Percentiles rank a stretch among this genome's conserved stretches.
These are phyloP conservation scores for Hypomesus transpacificus DNA, from an alignment of 2,113 vertebrate genomes.

Conservation along the genomic window DNA sequence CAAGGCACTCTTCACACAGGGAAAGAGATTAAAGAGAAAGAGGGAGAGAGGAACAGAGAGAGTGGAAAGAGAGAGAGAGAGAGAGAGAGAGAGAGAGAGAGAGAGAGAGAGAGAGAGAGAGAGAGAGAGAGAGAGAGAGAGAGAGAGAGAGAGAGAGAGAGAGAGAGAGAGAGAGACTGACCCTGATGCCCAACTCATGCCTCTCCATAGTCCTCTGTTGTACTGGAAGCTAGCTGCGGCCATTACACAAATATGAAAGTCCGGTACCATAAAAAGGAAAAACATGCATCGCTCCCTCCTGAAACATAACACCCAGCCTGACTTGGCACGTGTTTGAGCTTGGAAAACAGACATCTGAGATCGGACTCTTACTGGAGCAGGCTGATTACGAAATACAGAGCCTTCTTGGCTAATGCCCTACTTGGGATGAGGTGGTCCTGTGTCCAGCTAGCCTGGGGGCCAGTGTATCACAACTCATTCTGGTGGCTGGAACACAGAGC, in stretches of 20 bases:
- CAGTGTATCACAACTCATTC: background rate
- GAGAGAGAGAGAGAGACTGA: too few species aligned
- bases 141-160: too few species aligned
- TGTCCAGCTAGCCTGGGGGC: background rate
- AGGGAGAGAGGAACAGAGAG: background rate
- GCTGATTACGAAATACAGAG: constrained; percentile 17
- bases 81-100: too few species aligned
- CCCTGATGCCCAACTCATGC: background rate
- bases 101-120: too few species aligned
- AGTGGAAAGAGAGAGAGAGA: background rate
- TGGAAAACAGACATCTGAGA: constrained; percentile 19
- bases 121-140: too few species aligned
- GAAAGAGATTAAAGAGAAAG: background rate
- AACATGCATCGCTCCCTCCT: constrained; percentile 42
- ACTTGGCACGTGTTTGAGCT: constrained; percentile 32
- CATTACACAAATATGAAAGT: constrained; percentile 35
- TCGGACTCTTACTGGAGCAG: constrained; percentile 3
- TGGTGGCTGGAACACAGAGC: background rate
- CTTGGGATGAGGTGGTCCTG: constrained; percentile 5
- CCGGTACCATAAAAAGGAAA: constrained; percentile 56
- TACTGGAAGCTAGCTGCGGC: constrained; percentile 19
- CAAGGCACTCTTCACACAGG: background rate
- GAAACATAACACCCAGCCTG: constrained; percentile 45
- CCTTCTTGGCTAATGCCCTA: constrained; percentile 1
- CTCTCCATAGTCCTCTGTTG: background rate